Evolutionary conservation across 2,797 vertebrate species (phyloP).

Genomic region (Falco novaeseelandiae): DNA sequence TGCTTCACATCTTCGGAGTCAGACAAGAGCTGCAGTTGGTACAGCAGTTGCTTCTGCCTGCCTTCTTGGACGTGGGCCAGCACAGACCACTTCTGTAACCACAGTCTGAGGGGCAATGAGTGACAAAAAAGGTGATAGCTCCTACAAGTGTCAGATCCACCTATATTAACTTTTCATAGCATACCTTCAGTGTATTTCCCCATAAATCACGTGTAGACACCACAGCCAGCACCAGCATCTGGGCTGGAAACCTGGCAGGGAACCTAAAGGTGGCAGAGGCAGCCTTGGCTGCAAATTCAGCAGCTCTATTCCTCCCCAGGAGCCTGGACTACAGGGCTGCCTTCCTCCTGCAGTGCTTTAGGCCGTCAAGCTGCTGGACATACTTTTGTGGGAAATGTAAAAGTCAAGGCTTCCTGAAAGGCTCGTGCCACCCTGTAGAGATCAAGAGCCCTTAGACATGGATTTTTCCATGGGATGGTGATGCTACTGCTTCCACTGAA

Average conservation of each 20-base stretch:
- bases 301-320: not conserved
- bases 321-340: not conserved
- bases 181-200: not conserved
- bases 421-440: rapidly evolving
- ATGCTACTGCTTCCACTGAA: not conserved
- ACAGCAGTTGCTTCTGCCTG: not conserved
- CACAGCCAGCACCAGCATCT: not conserved
- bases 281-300: not conserved
- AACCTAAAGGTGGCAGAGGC: not conserved
- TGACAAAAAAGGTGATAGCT: not conserved
- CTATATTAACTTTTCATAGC: not conserved
- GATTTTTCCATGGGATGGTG: not conserved
- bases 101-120: not conserved
- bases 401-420: not conserved
- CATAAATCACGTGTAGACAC: not conserved
- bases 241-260: not conserved
- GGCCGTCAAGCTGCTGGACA: not conserved
- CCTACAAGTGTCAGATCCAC: not conserved
- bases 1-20: not conserved
- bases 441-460: not conserved
- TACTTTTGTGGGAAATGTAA: not conserved
- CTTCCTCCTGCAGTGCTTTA: not conserved
- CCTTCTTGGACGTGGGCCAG: not conserved
- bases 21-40: not conserved
- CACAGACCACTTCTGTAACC: not conserved